Evolutionary conservation across 23 tunicate genomes (phyloP).

Genomic region (Styela plicata): DNA sequence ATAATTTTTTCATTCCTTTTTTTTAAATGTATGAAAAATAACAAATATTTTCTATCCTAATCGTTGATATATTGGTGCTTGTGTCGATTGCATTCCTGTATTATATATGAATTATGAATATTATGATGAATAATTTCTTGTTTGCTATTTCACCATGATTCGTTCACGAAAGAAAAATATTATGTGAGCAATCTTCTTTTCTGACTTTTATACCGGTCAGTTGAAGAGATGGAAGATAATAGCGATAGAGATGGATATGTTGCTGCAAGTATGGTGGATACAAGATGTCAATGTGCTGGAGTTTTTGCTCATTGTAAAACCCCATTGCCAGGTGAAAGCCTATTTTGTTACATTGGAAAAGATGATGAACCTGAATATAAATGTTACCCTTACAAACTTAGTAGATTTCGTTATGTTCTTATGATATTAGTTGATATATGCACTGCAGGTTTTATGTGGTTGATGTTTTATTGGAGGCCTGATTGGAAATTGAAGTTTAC

Average conservation of each 20-base stretch:
- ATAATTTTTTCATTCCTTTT: too few species aligned
- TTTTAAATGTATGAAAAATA: too few species aligned
- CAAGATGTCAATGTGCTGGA: neutral
- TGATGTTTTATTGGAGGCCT: constrained; percentile 87
- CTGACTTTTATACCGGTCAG: neutral
- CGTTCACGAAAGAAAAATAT: too few species aligned
- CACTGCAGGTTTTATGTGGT: constrained; percentile 63
- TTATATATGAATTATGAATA: too few species aligned
- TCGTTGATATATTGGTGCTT: too few species aligned
- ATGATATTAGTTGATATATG: constrained; percentile 17
- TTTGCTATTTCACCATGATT: too few species aligned
- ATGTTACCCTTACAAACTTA: constrained; percentile 25
- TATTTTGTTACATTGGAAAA: constrained; percentile 16
- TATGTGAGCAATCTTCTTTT: neutral
- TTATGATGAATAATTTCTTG: too few species aligned
- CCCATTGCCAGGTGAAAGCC: neutral
- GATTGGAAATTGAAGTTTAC: constrained; percentile 80
- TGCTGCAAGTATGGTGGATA: neutral
- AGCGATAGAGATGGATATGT: neutral
- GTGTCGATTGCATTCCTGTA: too few species aligned
- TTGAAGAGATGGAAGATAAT: neutral
- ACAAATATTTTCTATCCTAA: too few species aligned
- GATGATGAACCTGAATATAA: constrained; percentile 17
- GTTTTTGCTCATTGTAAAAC: neutral
- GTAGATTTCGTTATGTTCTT: constrained; percentile 19